phyloP scores from a whole-genome alignment of 1,140 invertebrate genomes.

The Lordiphosa mommai region DNA sequence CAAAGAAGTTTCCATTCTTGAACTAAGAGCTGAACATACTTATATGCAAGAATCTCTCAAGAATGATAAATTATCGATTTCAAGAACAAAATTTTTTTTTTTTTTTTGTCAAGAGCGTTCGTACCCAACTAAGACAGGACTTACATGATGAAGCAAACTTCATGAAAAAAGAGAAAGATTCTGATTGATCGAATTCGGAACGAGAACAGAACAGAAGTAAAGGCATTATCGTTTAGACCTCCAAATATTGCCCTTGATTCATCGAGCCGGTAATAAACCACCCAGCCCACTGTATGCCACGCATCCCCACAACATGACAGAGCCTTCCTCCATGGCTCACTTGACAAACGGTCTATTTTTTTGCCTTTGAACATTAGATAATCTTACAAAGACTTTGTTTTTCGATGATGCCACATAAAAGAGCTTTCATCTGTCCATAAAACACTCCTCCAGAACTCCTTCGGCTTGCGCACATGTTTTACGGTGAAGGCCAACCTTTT shows the following conservation, averaged over 20 bases:
- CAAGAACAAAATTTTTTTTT: no score
- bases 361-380: background rate
- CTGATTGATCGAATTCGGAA: no score
- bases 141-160: no score
- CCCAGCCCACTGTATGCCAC: constrained; percentile 10
- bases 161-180: no score
- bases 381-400: background rate
- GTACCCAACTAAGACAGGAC: no score
- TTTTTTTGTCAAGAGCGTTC: no score
- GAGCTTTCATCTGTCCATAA: constrained; percentile 11
- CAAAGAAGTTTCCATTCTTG: no score
- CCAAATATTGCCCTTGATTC: constrained; percentile 20
- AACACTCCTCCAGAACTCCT: constrained; percentile 11
- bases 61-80: no score
- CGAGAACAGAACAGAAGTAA: no score
- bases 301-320: constrained; percentile 17
- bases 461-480: constrained; percentile 1
- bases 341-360: constrained; percentile 1
- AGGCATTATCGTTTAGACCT: constrained; percentile 7
- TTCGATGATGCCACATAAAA: constrained; percentile 2
- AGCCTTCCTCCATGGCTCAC: background rate
- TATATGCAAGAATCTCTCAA: no score
- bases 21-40: no score
- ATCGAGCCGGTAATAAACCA: constrained; percentile 19
- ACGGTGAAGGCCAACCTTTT: constrained; percentile 5